phyloP scores from a whole-genome alignment of 2,113 vertebrate genomes.

The Limnothrissa miodon region DNA sequence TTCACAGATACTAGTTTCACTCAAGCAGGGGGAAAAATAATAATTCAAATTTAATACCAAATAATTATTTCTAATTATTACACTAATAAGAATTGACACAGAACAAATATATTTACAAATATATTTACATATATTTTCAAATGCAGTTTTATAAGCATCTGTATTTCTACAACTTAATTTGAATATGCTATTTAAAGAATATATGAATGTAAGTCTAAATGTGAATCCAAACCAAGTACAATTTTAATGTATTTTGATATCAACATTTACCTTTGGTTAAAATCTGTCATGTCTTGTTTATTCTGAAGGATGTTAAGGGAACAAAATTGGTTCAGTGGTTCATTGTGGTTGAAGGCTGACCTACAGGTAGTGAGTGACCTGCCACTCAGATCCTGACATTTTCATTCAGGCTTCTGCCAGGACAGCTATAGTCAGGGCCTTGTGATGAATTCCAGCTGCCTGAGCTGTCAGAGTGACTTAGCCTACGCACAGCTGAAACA shows the following conservation, averaged over 20 bases:
- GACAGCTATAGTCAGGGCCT: slow-evolving; percentile 53
- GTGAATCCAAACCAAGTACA: not conserved
- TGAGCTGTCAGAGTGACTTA: slow-evolving; percentile 40
- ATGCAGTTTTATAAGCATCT: not conserved
- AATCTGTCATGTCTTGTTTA: not conserved
- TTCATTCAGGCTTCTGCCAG: slow-evolving; percentile 64
- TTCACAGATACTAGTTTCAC: not conserved
- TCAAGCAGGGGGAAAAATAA: not conserved
- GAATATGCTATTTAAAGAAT: not conserved
- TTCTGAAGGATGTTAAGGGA: not conserved
- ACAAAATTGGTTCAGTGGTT: too few species aligned
- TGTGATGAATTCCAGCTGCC: slow-evolving; percentile 55
- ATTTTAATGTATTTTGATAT: not conserved
- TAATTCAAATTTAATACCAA: not conserved
- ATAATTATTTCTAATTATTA: too few species aligned
- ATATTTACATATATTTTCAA: not conserved
- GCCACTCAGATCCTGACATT: slow-evolving; percentile 23
- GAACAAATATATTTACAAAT: too few species aligned
- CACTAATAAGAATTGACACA: too few species aligned
- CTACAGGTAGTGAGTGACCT: not conserved
- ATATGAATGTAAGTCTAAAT: not conserved
- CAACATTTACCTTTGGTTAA: not conserved
- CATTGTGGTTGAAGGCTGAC: not conserved
- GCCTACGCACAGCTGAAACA: slow-evolving; percentile 43
- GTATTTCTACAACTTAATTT: not conserved